phyloP scores from a whole-genome alignment of 1,140 invertebrate species.

The Episyrphus balteatus region DNA sequence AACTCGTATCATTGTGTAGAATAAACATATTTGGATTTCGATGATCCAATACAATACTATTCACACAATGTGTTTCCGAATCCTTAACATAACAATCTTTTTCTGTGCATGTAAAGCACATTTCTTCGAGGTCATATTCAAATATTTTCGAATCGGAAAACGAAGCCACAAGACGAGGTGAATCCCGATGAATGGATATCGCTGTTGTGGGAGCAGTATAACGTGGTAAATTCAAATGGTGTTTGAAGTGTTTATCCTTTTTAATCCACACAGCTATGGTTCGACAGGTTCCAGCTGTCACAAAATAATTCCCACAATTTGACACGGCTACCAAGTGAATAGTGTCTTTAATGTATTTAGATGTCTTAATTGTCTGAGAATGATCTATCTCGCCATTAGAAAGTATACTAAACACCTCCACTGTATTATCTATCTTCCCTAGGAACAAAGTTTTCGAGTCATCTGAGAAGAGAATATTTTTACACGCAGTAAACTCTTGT shows the following conservation, averaged over 20 bases:
- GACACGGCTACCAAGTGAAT: conserved; percentile 17
- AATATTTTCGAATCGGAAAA: conserved; percentile 65
- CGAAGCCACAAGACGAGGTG: conserved; percentile 47
- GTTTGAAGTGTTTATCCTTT: conserved; percentile 37
- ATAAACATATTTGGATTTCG: conserved; percentile 48
- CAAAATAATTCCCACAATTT: conserved; percentile 45
- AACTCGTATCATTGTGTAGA: conserved; percentile 48
- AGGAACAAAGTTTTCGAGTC: conserved; percentile 35
- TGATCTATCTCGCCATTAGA: conserved; percentile 32
- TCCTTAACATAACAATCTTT: conserved; percentile 9
- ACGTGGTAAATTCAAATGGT: conserved; percentile 48
- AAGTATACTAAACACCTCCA: conserved; percentile 36
- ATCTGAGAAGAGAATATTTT: conserved; percentile 38
- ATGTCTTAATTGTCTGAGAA: conserved; percentile 14
- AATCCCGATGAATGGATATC: conserved; percentile 46
- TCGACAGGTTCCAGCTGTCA: conserved; percentile 46
- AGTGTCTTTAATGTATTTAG: conserved; percentile 10
- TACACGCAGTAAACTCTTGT: conserved; percentile 32
- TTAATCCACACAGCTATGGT: conserved; percentile 50
- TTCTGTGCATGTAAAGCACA: conserved; percentile 44
- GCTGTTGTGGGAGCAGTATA: conserved; percentile 53
- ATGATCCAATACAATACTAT: conserved; percentile 46
- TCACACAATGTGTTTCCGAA: conserved; percentile 33
- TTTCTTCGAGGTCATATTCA: conserved; percentile 51
- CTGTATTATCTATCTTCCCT: conserved; percentile 15